Percentiles rank a stretch among this genome's conserved stretches.
Evolutionary conservation across 2,888 invertebrate genomes (phyloP).

Genomic region (Eretmocerus hayati): DNA sequence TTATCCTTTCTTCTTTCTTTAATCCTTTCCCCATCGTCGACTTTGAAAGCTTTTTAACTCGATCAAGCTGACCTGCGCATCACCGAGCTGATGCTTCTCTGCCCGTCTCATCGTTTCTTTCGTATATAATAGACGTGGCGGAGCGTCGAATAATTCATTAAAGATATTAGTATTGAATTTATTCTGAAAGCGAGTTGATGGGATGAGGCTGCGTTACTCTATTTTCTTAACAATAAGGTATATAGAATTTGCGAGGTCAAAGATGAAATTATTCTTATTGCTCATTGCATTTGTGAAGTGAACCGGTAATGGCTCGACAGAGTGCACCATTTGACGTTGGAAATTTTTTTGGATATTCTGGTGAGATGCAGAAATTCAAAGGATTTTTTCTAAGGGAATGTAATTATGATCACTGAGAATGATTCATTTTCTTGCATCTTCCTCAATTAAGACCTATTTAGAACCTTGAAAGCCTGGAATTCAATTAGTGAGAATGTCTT

Average conservation of each 20-base stretch:
- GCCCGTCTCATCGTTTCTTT: too few relatives aligned
- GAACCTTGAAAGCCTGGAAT: neutral
- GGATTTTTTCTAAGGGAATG: too few relatives aligned
- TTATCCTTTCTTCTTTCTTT: neutral
- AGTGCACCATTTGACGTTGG: too few relatives aligned
- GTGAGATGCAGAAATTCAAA: too few relatives aligned
- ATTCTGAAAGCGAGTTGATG: neutral
- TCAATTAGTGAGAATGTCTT: neutral
- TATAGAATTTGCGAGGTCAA: too few relatives aligned
- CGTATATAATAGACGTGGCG: neutral
- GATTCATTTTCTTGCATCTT: neutral
- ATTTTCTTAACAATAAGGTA: too few relatives aligned
- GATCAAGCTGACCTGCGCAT: neutral
- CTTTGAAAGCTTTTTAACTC: conserved; percentile 10
- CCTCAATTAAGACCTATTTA: neutral
- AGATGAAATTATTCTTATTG: neutral
- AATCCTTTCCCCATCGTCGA: neutral
- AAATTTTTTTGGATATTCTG: too few relatives aligned
- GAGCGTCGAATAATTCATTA: neutral
- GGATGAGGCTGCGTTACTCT: neutral
- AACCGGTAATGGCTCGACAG: too few relatives aligned
- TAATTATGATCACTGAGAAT: too few relatives aligned
- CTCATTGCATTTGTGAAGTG: neutral
- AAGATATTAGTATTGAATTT: neutral
- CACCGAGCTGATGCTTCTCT: neutral